A percentile compares a stretch with the other conserved stretches of the same genome.
Evolutionary conservation across 1,140 invertebrate genomes (phyloP).

Genomic region (Cherax quadricarinatus): DNA sequence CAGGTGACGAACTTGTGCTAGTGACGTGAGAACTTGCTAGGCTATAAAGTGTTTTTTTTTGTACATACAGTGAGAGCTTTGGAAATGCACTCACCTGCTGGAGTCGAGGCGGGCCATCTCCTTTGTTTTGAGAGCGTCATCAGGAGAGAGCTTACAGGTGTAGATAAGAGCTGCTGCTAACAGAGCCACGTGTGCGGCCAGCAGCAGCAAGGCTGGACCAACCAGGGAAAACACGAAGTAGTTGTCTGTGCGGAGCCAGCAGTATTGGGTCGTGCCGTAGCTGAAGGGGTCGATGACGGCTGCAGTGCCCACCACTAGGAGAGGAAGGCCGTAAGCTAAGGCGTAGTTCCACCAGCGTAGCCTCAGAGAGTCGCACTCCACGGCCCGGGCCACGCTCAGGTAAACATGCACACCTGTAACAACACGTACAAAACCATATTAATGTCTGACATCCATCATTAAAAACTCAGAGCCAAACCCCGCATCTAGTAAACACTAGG

Average conservation of each 20-base stretch:
- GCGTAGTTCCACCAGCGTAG: conserved; percentile 88
- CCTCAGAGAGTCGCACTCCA: conserved; percentile 91
- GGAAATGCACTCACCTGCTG: conserved; percentile 82
- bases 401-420: conserved; percentile 93
- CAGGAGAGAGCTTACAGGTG: conserved; percentile 84
- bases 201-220: conserved; percentile 89
- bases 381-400: conserved; percentile 95
- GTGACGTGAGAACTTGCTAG: not conserved
- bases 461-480: too few relatives aligned
- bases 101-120: conserved; percentile 87
- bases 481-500: too few relatives aligned
- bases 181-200: conserved; percentile 81
- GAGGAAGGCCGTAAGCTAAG: conserved; percentile 88
- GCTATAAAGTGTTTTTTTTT: not conserved
- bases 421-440: not conserved
- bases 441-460: too few relatives aligned
- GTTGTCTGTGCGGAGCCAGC: conserved; percentile 91
- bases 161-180: conserved; percentile 69
- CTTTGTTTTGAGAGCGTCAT: conserved; percentile 86
- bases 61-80: not conserved
- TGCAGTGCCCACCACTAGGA: conserved; percentile 86
- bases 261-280: conserved; percentile 91
- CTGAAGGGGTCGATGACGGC: conserved; percentile 87
- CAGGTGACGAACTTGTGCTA: not conserved
- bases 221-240: conserved; percentile 95